Evolutionary conservation across 2,113 vertebrate genomes (phyloP), one percentile per base, ranked within the genome.

Genomic region (Leucopsar rothschildi): DNA sequence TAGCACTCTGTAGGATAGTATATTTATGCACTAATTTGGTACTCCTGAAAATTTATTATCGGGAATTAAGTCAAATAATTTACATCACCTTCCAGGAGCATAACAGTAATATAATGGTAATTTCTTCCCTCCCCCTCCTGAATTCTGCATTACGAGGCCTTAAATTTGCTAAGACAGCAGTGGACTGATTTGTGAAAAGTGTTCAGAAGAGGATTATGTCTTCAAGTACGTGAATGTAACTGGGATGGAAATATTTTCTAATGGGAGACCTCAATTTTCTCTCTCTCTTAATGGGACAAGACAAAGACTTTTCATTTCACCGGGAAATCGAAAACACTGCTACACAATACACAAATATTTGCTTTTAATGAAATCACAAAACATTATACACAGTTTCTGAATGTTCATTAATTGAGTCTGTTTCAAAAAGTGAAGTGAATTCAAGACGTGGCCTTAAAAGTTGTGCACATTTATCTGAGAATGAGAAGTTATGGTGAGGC

Each of bases 21-120:
- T 93, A 94, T 91, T 89, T 95, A 88, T 88, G 66, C 56, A 92
- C 39, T 64, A 65, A 93, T 94, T 93, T 68, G 12, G 33, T 52
- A 47, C 13, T 90, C 40, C 29, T 79, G 68, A 70, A 80, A 95
- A 94, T 93, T 95, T 95, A 93, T 88, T 90, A 92, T 33, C 59
- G 65, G 35, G 55, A 93, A 94, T 95, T 94, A 97, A 82, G 59
- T 94, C 8, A 76, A 95, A 92, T 84, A 84, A 95, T 84, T 95
- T 95, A 92, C 27, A 61, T 65, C 76, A 56, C 33, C 72, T 90
- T 95, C 80, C 44, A 96, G 73, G 55, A 68, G 9, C 27, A 27
- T 75, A 94, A 77, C 28, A 80, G 47, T 64, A 93, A 91, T 93
- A 76, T 65, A 92, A 93, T 0, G 4, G n/a, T 53, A 90, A 95